A percentile compares a stretch with the other conserved stretches of the same genome.
Conservation (phyloP, 2,113 vertebrate genomes). For the Salvator merianae region DNA sequence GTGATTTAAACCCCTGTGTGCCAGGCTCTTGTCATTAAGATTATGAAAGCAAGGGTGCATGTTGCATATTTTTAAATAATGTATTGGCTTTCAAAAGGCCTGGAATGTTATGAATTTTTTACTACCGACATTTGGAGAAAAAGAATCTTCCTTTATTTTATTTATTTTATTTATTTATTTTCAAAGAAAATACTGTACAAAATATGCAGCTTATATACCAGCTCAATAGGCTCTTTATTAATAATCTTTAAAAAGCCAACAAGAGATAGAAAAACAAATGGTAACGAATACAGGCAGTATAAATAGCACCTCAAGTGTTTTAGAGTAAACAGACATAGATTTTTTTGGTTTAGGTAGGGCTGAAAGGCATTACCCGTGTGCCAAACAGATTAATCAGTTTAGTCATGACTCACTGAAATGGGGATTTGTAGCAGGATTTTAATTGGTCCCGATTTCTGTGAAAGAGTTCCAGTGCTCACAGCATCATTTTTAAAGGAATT, state of each 20-base stretch:
- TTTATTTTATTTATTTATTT: no score
- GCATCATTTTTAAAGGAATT: background rate
- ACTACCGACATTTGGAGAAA: background rate
- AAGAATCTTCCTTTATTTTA: background rate
- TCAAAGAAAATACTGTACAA: background rate
- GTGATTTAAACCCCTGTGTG: constrained; percentile 54
- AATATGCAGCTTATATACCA: background rate
- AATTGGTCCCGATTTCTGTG: background rate
- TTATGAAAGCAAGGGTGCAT: constrained; percentile 56
- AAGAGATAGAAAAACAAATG: background rate
- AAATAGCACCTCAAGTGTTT: background rate
- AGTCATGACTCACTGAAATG: background rate
- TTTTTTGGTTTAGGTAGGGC: background rate
- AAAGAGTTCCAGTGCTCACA: background rate
- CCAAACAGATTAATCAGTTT: background rate
- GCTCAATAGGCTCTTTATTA: background rate
- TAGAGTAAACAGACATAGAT: background rate
- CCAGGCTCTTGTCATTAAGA: constrained; percentile 59
- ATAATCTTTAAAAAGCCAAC: background rate
- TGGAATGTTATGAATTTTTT: background rate
- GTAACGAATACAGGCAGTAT: background rate
- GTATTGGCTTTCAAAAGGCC: constrained; percentile 48
- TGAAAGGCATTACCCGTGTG: background rate
- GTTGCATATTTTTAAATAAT: constrained; percentile 64
- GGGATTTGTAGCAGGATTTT: background rate